Percentiles rank a stretch among this genome's conserved stretches.
Evolutionary conservation across 2,113 vertebrate species (phyloP).

Genomic region (Cettia cetti): DNA sequence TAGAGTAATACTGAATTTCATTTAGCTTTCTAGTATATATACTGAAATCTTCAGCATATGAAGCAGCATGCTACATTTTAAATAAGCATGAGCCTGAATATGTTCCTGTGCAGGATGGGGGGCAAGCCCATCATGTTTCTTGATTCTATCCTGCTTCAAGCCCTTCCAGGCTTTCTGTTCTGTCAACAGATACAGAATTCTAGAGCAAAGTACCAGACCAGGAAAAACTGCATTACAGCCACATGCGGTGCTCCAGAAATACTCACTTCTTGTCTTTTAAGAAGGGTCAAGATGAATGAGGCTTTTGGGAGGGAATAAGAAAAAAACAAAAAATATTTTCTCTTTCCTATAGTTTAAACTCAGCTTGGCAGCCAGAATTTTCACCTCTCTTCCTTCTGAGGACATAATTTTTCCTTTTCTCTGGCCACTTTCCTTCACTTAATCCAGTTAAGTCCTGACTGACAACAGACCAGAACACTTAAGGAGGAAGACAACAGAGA

Average conservation of each 20-base stretch:
- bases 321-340: background rate
- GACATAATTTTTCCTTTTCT: background rate
- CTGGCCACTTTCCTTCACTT: background rate
- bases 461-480: background rate
- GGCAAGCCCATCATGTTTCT: background rate
- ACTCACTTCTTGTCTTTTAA: background rate
- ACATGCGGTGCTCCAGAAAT: background rate
- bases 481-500: background rate
- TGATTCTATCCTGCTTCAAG: background rate
- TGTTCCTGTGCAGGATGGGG: rapidly evolving
- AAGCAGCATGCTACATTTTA: background rate
- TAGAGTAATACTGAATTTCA: background rate
- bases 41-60: background rate
- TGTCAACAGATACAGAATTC: background rate
- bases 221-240: background rate
- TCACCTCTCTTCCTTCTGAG: background rate
- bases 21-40: background rate
- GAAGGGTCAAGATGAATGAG: background rate
- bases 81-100: background rate
- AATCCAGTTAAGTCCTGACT: background rate
- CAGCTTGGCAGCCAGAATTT: background rate
- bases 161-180: background rate
- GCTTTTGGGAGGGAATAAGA: background rate
- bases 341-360: background rate
- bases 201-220: background rate